phyloP scores from a whole-genome alignment of 2,797 vertebrate species.

The Chrosomus eos region DNA sequence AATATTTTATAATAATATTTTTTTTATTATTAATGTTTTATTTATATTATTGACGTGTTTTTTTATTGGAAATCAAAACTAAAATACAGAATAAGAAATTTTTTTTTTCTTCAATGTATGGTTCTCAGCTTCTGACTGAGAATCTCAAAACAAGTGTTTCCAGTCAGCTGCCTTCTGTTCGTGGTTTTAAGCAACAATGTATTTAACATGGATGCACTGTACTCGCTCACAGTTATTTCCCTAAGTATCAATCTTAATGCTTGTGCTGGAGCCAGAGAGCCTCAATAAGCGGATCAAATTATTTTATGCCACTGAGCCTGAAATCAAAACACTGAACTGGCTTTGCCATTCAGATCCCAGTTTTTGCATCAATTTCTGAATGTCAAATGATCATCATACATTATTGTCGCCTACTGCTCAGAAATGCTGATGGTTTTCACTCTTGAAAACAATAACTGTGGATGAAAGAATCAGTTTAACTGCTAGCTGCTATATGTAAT shows the following conservation, averaged over 20 bases:
- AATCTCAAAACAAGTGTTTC: constrained; percentile 20
- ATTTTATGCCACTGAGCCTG: neutral
- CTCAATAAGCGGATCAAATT: constrained; percentile 5
- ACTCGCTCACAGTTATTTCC: constrained; percentile 5
- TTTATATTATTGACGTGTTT: neutral
- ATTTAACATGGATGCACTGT: constrained; percentile 7
- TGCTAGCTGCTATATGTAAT: neutral
- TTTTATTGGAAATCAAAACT: neutral
- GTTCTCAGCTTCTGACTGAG: neutral
- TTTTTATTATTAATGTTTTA: neutral
- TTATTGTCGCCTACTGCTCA: no score
- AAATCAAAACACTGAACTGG: constrained; percentile 3
- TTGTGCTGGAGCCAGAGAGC: neutral
- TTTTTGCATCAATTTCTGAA: neutral
- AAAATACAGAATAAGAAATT: neutral
- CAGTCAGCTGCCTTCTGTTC: constrained; percentile 10
- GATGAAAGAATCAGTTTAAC: neutral
- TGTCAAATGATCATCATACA: neutral
- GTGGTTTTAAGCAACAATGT: constrained; percentile 8
- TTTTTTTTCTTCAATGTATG: neutral
- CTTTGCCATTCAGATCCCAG: neutral
- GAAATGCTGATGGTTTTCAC: neutral
- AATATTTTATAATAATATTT: neutral
- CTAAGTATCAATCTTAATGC: neutral
- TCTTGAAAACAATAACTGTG: neutral